These are phyloP conservation scores for Odobenus rosmarus DNA, from an alignment of 2,113 vertebrate species.

Conservation along the genomic window DNA sequence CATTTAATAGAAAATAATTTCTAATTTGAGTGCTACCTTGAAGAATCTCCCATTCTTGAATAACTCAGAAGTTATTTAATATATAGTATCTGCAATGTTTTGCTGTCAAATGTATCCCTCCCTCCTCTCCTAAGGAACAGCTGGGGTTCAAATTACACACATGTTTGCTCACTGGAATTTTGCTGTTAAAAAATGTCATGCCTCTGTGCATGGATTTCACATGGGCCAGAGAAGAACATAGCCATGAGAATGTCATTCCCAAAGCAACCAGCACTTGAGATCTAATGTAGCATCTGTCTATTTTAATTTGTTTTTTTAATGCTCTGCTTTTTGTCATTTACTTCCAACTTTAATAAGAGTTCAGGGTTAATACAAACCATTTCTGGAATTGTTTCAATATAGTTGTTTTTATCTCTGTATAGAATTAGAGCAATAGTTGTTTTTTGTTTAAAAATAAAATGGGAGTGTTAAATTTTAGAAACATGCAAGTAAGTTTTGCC, in stretches of 20 bases:
- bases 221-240: neutral
- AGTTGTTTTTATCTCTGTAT: neutral
- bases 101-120: neutral
- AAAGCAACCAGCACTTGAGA: neutral
- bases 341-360: neutral
- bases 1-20: neutral
- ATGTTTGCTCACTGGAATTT: constrained; percentile 30
- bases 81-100: neutral
- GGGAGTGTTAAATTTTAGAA: neutral
- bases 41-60: neutral
- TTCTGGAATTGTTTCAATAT: neutral
- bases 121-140: neutral
- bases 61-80: neutral
- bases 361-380: neutral
- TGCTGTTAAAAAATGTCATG: neutral
- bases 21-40: neutral
- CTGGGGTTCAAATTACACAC: constrained; percentile 16
- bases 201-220: neutral
- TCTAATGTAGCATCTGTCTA: neutral
- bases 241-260: neutral
- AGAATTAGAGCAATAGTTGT: neutral
- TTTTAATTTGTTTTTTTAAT: neutral
- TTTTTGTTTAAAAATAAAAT: neutral
- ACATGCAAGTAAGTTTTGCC: neutral
- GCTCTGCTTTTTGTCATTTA: neutral